Conservation (phyloP, 2,888 invertebrate species). For the Leptopilina myrica region DNA sequence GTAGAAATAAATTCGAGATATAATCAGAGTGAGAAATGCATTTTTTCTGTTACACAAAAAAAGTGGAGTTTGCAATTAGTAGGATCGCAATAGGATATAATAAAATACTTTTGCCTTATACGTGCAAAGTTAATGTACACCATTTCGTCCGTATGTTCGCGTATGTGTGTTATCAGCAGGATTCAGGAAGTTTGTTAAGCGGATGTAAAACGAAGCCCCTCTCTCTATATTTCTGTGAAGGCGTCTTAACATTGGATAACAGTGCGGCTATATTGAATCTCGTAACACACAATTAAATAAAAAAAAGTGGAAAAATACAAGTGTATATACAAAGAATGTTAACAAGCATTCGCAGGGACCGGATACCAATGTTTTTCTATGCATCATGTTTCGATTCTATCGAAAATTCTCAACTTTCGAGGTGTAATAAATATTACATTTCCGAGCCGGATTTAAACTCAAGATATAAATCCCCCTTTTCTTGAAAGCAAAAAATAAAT, state of each 20-base stretch:
- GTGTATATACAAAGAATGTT: constrained; percentile 67
- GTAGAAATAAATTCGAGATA: no score
- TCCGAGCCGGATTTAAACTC: not conserved
- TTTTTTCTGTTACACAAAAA: no score
- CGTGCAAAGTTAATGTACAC: no score
- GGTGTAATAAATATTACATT: constrained; percentile 62
- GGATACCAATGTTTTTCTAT: constrained; percentile 62
- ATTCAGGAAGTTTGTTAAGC: constrained; percentile 33
- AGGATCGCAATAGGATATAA: no score
- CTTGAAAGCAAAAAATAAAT: no score
- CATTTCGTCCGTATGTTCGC: no score
- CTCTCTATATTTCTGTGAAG: not conserved
- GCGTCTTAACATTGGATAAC: constrained; percentile 11
- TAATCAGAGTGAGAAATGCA: no score
- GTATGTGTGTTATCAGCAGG: constrained; percentile 5
- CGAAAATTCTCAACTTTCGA: constrained; percentile 61
- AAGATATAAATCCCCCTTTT: constrained; percentile 9
- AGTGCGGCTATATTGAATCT: not conserved
- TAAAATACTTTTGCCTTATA: no score
- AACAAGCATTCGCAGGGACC: constrained; percentile 63
- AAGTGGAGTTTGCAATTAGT: no score
- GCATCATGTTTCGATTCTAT: constrained; percentile 63
- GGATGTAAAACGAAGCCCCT: constrained; percentile 13
- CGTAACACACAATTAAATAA: constrained; percentile 37
- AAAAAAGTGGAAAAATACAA: constrained; percentile 21